Percentiles rank a stretch among this genome's conserved stretches.
Evolutionary conservation across 2,888 invertebrate genomes (phyloP).

Genomic region (Aporophyla nigra): DNA sequence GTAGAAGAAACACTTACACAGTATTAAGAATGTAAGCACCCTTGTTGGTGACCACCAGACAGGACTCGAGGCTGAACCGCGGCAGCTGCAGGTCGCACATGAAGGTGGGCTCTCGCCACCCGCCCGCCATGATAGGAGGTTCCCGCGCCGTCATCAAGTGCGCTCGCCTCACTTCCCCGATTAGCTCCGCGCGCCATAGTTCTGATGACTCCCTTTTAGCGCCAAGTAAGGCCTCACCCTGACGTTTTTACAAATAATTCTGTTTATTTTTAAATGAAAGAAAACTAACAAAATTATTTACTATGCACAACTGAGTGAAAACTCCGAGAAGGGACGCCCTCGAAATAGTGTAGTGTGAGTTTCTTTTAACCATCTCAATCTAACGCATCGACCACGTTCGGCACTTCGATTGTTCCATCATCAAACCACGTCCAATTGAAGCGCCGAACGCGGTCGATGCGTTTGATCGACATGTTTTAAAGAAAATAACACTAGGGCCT

Average conservation of each 20-base stretch:
- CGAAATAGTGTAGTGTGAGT: no score
- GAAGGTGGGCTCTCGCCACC: constrained; percentile 87
- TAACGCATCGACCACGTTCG: no score
- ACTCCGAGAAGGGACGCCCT: no score
- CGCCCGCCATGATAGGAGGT: constrained; percentile 69
- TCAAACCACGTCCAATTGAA: no score
- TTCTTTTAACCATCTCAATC: no score
- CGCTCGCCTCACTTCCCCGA: constrained; percentile 81
- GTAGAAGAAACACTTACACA: constrained; percentile 78
- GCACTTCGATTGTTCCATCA: no score
- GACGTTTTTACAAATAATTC: neutral
- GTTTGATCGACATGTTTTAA: no score
- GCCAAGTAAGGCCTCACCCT: constrained; percentile 83
- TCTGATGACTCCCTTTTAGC: constrained; percentile 82
- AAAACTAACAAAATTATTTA: neutral
- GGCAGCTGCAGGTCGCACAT: constrained; percentile 87
- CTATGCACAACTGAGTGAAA: no score
- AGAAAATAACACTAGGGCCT: no score
- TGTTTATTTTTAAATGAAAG: neutral
- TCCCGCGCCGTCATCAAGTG: constrained; percentile 83
- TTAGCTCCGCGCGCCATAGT: constrained; percentile 85
- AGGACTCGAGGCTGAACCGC: constrained; percentile 85
- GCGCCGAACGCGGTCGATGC: no score
- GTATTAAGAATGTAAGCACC: constrained; percentile 90
- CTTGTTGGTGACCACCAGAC: constrained; percentile 90